A percentile compares a stretch with the other conserved stretches of the same genome.
phyloP scores from a whole-genome alignment of 2,113 vertebrate species.

The Rhynchopsitta pachyrhyncha region DNA sequence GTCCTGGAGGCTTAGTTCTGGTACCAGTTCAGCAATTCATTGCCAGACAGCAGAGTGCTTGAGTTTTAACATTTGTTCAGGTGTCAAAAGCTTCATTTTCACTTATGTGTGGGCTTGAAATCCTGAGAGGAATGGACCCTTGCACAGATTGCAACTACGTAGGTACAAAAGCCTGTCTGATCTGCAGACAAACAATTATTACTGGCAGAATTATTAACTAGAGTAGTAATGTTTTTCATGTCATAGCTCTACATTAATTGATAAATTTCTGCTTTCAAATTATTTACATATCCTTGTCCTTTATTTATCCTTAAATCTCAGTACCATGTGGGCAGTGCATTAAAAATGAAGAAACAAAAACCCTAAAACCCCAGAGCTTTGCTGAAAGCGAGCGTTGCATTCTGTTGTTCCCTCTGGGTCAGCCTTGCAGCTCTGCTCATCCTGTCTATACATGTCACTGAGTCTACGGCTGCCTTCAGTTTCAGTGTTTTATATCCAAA shows the following conservation, averaged over 20 bases:
- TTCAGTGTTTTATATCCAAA: not conserved
- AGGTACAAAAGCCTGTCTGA: not conserved
- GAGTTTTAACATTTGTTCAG: not conserved
- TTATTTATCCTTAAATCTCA: not conserved
- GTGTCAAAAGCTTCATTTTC: constrained; percentile 1
- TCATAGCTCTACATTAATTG: not conserved
- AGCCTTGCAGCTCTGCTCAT: not conserved
- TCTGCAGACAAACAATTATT: not conserved
- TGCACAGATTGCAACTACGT: not conserved
- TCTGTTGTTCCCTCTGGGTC: not conserved
- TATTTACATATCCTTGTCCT: not conserved
- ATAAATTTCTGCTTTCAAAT: not conserved
- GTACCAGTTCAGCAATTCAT: not conserved
- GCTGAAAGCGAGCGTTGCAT: not conserved
- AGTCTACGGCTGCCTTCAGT: not conserved
- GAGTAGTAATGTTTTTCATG: not conserved
- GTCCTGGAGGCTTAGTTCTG: not conserved
- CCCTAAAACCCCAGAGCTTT: not conserved
- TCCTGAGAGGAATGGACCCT: not conserved
- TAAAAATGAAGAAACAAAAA: constrained; percentile 21
- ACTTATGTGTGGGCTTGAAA: not conserved
- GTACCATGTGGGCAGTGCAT: not conserved
- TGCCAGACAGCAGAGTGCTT: not conserved
- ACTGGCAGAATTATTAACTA: not conserved
- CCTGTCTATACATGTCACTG: not conserved